phyloP scores from a whole-genome alignment of 1,140 invertebrate species.

The Ceratosolen fusciceps region DNA sequence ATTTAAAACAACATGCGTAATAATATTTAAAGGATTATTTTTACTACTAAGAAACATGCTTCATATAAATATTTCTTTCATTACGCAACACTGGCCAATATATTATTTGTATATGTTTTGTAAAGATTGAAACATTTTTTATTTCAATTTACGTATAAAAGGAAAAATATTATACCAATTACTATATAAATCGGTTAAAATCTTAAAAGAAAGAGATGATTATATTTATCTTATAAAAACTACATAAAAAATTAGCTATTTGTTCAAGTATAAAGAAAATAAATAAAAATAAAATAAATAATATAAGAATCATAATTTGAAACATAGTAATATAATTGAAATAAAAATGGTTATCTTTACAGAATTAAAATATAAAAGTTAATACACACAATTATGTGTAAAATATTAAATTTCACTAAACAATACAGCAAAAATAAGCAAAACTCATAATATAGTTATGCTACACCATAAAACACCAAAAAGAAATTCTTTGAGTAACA shows the following conservation, averaged over 20 bases:
- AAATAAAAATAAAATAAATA: too few species aligned
- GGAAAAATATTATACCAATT: too few species aligned
- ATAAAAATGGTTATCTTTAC: neutral
- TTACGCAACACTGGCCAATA: neutral
- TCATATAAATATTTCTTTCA: constrained; percentile 12
- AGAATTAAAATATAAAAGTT: neutral
- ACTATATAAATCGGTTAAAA: too few species aligned
- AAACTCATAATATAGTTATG: constrained; percentile 56
- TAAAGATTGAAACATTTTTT: too few species aligned
- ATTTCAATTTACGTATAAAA: too few species aligned
- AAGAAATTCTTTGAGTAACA: constrained; percentile 10
- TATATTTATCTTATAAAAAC: too few species aligned
- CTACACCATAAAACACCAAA: constrained; percentile 69
- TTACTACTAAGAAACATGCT: constrained; percentile 36
- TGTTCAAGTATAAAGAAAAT: too few species aligned
- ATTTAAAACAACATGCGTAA: constrained; percentile 19
- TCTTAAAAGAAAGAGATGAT: too few species aligned
- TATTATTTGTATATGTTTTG: too few species aligned
- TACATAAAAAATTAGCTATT: too few species aligned
- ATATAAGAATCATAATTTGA: too few species aligned
- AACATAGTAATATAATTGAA: too few species aligned
- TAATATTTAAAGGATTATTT: constrained; percentile 23
- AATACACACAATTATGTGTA: constrained; percentile 2
- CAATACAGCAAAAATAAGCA: constrained; percentile 49
- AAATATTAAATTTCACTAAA: constrained; percentile 49